These are phyloP conservation scores for Euzetes globulus DNA, from an alignment of 2,888 invertebrate species.

Conservation along the genomic window DNA sequence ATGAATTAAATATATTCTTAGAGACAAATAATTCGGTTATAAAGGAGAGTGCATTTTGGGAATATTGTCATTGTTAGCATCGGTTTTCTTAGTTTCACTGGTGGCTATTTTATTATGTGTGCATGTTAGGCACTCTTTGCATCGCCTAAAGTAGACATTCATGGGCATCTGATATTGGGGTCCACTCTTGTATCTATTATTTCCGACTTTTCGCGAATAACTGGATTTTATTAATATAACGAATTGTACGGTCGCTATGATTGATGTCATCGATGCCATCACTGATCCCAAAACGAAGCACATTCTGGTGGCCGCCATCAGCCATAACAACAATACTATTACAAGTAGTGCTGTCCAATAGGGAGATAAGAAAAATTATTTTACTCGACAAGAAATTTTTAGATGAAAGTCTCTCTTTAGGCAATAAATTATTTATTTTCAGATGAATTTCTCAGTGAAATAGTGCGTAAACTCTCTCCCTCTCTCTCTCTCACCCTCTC, in stretches of 20 bases:
- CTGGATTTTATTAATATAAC: background rate
- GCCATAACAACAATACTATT: constrained; percentile 6
- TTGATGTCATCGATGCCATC: background rate
- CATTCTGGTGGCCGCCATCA: constrained; percentile 20
- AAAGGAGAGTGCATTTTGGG: background rate
- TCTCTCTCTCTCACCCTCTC: too few relatives aligned
- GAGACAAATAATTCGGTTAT: background rate
- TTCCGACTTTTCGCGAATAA: constrained; percentile 3
- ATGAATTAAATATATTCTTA: background rate
- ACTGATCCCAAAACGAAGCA: constrained; percentile 1
- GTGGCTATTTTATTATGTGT: background rate
- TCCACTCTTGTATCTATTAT: background rate
- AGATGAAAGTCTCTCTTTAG: too few relatives aligned
- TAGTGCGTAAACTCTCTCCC: too few relatives aligned
- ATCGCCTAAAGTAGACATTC: background rate
- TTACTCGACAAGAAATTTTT: background rate
- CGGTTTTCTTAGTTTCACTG: background rate
- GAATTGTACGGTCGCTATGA: constrained; percentile 15
- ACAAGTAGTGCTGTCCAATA: background rate
- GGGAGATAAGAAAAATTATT: background rate
- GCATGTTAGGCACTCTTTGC: background rate
- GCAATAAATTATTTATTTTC: too few relatives aligned
- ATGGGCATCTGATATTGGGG: constrained; percentile 11
- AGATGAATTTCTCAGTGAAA: too few relatives aligned
- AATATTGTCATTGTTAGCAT: background rate